phyloP scores from a whole-genome alignment of 2,888 invertebrate species.

The Mantis religiosa region DNA sequence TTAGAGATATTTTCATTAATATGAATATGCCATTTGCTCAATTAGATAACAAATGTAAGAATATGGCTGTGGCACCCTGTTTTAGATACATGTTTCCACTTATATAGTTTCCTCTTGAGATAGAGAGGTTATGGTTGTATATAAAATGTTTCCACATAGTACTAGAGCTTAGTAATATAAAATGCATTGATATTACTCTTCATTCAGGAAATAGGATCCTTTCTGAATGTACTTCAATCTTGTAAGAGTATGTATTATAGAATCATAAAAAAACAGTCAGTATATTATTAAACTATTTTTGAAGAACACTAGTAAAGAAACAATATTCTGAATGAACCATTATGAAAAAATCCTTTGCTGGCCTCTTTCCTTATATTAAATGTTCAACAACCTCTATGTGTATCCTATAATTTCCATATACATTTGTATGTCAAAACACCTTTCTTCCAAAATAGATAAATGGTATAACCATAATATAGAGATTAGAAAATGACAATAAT shows the following conservation, averaged over 20 bases:
- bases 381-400: background rate
- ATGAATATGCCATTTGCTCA: slow-evolving; percentile 10
- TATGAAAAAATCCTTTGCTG: background rate
- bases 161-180: background rate
- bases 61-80: slow-evolving; percentile 1
- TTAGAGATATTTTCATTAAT: background rate
- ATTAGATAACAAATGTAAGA: slow-evolving; percentile 1
- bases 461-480: no score
- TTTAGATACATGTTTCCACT: background rate
- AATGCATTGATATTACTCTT: background rate
- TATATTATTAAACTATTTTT: background rate
- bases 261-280: background rate
- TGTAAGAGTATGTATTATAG: background rate
- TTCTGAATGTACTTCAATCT: background rate
- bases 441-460: no score
- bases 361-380: background rate
- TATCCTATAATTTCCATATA: background rate
- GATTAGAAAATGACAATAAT: no score
- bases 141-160: background rate
- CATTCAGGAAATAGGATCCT: background rate
- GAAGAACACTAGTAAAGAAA: background rate
- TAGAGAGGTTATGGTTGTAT: background rate
- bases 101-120: background rate
- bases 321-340: background rate
- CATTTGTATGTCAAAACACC: no score